phyloP scores from a whole-genome alignment of 2,113 vertebrate species.

The Hydropotes inermis region DNA sequence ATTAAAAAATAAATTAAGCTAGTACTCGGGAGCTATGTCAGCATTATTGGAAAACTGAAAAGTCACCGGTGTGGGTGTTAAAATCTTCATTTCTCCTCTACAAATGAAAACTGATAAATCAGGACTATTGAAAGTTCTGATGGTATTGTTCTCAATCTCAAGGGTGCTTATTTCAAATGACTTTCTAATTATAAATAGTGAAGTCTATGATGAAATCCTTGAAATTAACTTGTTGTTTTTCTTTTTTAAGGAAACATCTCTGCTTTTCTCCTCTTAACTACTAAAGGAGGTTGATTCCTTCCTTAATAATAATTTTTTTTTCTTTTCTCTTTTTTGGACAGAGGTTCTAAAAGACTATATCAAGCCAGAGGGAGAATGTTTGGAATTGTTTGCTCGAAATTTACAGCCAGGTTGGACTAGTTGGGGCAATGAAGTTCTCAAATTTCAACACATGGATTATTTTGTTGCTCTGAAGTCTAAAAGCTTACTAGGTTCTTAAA shows the following conservation, averaged over 20 bases:
- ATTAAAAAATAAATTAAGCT: constrained; percentile 54
- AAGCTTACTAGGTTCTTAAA: constrained; percentile 54
- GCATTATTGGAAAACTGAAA: constrained; percentile 78
- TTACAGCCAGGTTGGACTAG: constrained; percentile 96
- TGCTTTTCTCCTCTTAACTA: constrained; percentile 58
- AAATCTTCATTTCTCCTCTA: constrained; percentile 76
- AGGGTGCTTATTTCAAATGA: constrained; percentile 80
- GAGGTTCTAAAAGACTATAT: constrained; percentile 90
- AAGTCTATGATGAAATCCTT: constrained; percentile 75
- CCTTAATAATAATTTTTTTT: constrained; percentile 16
- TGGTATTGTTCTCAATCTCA: constrained; percentile 81
- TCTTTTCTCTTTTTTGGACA: constrained; percentile 67
- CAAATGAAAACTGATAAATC: constrained; percentile 85
- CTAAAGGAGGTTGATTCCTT: constrained; percentile 64
- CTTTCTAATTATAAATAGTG: constrained; percentile 79
- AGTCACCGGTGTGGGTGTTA: constrained; percentile 67
- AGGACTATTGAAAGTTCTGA: constrained; percentile 76
- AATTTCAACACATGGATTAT: constrained; percentile 93
- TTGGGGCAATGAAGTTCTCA: constrained; percentile 98
- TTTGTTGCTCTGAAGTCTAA: constrained; percentile 72
- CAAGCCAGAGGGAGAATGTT: constrained; percentile 80
- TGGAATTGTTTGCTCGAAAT: constrained; percentile 95
- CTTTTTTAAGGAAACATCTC: constrained; percentile 73
- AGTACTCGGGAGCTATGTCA: constrained; percentile 66
- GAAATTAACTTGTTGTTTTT: constrained; percentile 79